A percentile compares a stretch with the other conserved stretches of the same genome.
Conservation (phyloP, 2,797 vertebrate species). For the Melanotaenia pygmaea region DNA sequence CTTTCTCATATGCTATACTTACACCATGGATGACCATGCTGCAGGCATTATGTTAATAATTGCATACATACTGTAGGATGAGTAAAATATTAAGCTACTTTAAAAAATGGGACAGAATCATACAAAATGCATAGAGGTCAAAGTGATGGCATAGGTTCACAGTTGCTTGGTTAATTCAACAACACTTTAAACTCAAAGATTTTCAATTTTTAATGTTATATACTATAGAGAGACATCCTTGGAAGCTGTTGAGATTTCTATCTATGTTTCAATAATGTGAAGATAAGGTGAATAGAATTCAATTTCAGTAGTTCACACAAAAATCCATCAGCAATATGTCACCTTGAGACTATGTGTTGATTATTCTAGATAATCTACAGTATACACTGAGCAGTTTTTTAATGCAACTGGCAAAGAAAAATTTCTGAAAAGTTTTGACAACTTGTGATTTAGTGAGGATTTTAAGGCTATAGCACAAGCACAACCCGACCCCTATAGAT, state of each 20-base stretch:
- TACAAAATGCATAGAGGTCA: background rate
- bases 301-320: conserved; percentile 19
- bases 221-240: background rate
- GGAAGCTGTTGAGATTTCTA: conserved; percentile 19
- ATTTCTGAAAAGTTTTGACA: conserved; percentile 34
- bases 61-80: background rate
- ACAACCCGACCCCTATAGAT: conserved; percentile 7
- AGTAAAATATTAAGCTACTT: background rate
- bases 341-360: conserved; percentile 12
- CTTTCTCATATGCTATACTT: background rate
- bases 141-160: background rate
- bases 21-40: background rate
- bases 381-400: conserved; percentile 14
- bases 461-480: conserved; percentile 16
- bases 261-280: background rate
- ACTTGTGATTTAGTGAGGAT: conserved; percentile 32
- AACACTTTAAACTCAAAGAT: conserved; percentile 9
- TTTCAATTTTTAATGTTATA: conserved; percentile 15
- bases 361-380: conserved; percentile 15
- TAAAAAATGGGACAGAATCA: background rate
- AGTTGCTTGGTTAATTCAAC: background rate
- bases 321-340: conserved; percentile 14
- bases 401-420: conserved; percentile 21
- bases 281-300: conserved; percentile 11
- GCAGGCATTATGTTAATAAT: background rate